phyloP scores from a whole-genome alignment of 2,113 vertebrate species.

The Leptodactylus fuscus region DNA sequence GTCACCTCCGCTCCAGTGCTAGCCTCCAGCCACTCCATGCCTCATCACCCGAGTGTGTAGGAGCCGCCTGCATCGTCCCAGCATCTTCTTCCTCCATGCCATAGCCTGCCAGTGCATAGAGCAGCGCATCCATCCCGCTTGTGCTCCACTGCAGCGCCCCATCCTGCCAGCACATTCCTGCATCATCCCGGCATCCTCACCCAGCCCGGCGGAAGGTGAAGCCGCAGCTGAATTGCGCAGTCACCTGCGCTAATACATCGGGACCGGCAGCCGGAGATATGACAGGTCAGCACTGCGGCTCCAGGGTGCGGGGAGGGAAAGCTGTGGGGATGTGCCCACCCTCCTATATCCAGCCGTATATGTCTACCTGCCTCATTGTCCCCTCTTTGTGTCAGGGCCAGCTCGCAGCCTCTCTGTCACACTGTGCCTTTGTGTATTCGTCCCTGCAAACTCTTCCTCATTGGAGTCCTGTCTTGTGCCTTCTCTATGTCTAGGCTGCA shows the following conservation, averaged over 20 bases:
- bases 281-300: conserved; percentile 56
- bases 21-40: no score
- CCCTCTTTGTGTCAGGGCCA: neutral
- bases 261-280: conserved; percentile 7
- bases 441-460: neutral
- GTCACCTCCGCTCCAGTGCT: neutral
- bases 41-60: neutral
- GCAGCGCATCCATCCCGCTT: no score
- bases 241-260: no score
- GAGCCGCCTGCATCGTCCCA: conserved; percentile 8
- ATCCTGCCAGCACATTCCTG: no score
- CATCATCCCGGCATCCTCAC: no score
- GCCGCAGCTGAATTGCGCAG: no score
- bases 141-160: no score
- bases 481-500: neutral
- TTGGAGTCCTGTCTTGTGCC: neutral
- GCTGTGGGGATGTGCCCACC: neutral
- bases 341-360: neutral
- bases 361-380: conserved; percentile 31
- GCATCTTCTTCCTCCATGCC: neutral
- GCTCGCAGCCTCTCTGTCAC: neutral
- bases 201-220: no score
- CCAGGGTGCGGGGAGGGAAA: neutral
- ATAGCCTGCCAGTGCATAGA: no score
- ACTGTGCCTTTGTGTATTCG: neutral